Base-by-base conservation (phyloP, 2,888 invertebrate genomes). In the Scaptomyza reducta region DNA sequence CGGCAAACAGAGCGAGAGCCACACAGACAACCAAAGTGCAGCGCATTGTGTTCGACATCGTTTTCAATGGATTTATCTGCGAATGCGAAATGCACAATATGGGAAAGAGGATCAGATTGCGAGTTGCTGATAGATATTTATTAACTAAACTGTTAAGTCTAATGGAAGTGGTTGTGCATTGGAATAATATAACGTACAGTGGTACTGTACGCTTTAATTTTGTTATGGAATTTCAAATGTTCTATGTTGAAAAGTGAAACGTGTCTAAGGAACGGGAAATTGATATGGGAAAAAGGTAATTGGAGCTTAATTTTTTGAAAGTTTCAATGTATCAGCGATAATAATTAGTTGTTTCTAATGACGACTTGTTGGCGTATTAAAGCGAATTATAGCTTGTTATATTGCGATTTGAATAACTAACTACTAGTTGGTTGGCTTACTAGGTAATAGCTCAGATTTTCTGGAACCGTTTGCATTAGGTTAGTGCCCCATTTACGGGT, bases 21-120 rank as follows among this genome's bases (percentile, higher is more conserved):
- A 87, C 73, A 14, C 80, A 69, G 29, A 86, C 47, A 42, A 89
- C 74, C 51, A 89, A 29, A 40, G 78, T 79, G 66, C 79, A 83
- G 54, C 89, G 88, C 67, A 79, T 60, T 56, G 73, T 74, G 42
- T 78, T 59, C 41, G 77, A 88, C 82, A 82, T 82, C n/a, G 18
- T n/a, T 18, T n/a, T 18, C n/a, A 41, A 25, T 63, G 49, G 35
- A 54, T 50, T 42, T 53, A 42, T 38, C 76, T 73, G 35, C 18
- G 25, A 6, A 6, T 6, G 41, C 2, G 27, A 22, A 3, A 38
- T 4, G 18, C 13, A 7, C 35, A 35, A n/a, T 6, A 35, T n/a
- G 7, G 2, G 16, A 14, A 29, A 16, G 14, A 14, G 1, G 10
- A 33, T 16, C 10, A 10, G 7, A n/a, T 16, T 6, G 0, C 11